phyloP scores from a whole-genome alignment of 2,113 vertebrate species.

The Sylvia atricapilla region DNA sequence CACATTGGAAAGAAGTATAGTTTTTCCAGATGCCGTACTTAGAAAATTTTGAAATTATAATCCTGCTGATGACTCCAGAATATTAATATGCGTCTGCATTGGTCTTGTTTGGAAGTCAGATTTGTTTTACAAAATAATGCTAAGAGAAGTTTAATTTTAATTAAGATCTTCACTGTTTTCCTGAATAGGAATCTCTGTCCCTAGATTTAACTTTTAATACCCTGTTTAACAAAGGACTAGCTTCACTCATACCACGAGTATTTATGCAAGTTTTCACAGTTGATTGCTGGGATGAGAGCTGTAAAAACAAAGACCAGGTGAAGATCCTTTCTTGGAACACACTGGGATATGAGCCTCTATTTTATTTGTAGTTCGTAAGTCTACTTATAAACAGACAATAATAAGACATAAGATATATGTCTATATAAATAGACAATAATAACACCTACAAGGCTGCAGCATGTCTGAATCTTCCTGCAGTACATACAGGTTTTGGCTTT shows the following conservation, averaged over 20 bases:
- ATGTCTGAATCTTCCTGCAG: neutral
- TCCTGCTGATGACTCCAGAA: neutral
- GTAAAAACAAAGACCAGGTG: constrained; percentile 2
- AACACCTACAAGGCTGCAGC: neutral
- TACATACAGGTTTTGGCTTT: neutral
- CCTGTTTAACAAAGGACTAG: neutral
- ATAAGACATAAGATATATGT: too few species aligned
- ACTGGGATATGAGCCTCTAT: neutral
- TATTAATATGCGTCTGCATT: neutral
- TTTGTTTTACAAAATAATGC: neutral
- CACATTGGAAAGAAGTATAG: neutral
- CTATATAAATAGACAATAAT: neutral
- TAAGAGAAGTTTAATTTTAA: neutral
- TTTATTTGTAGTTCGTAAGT: neutral
- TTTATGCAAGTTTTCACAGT: neutral
- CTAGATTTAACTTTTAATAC: neutral
- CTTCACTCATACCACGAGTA: neutral
- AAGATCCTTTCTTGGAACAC: neutral
- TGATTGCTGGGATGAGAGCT: neutral
- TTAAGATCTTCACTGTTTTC: neutral
- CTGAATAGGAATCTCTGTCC: neutral
- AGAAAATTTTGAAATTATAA: neutral
- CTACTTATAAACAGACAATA: neutral
- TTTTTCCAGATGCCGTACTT: neutral
- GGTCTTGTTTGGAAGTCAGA: neutral